phyloP scores from a whole-genome alignment of 2,113 vertebrate genomes.

The Callorhinus ursinus region DNA sequence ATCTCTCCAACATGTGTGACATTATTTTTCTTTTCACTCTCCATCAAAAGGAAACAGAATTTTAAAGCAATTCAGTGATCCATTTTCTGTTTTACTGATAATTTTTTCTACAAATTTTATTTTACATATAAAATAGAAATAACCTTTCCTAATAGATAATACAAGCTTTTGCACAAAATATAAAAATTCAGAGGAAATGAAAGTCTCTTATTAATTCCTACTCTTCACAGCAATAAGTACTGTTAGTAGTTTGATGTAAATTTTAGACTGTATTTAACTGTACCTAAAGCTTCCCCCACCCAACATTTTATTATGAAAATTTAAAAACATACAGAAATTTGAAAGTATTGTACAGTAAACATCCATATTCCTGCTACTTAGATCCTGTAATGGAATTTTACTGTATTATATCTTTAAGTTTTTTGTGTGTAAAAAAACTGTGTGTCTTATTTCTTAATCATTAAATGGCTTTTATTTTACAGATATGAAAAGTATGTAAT shows the following conservation, averaged over 20 bases:
- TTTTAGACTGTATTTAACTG: not conserved
- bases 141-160: not conserved
- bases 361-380: not conserved
- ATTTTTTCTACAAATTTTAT: not conserved
- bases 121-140: not conserved
- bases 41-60: not conserved
- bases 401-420: not conserved
- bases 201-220: not conserved
- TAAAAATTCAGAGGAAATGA: not conserved
- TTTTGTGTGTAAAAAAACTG: not conserved
- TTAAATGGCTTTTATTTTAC: slow-evolving; percentile 24
- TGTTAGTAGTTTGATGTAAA: not conserved
- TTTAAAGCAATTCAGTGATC: not conserved
- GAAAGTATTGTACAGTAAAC: not conserved
- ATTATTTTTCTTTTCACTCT: not conserved
- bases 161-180: not conserved
- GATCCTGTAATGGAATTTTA: not conserved
- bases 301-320: not conserved
- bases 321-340: not conserved
- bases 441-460: not conserved
- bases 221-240: not conserved
- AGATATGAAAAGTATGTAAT: not conserved
- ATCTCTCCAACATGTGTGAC: not conserved
- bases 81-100: not conserved
- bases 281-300: not conserved